Conservation (phyloP, 2,888 invertebrate species). For the Hybos culiciformis region DNA sequence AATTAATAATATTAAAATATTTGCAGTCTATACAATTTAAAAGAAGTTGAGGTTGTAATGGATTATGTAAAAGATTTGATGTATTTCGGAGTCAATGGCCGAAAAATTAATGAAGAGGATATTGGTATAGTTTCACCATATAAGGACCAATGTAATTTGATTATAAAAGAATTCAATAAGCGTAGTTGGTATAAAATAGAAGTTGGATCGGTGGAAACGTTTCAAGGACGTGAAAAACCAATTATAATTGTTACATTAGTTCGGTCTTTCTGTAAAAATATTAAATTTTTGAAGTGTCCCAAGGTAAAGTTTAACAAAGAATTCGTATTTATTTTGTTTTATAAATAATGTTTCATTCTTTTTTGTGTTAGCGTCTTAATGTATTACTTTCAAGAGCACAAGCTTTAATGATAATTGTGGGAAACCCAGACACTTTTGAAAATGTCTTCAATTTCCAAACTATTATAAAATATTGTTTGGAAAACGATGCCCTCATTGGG, state of each 20-base stretch:
- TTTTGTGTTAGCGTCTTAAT: constrained; percentile 42
- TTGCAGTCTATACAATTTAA: constrained; percentile 43
- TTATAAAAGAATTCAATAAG: constrained; percentile 26
- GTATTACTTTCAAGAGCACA: constrained; percentile 50
- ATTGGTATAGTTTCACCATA: constrained; percentile 50
- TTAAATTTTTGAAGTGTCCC: constrained; percentile 27
- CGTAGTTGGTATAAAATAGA: constrained; percentile 38
- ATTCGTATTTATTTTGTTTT: not conserved
- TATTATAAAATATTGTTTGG: constrained; percentile 24
- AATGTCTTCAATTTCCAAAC: constrained; percentile 22
- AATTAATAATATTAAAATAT: no score
- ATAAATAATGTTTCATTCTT: constrained; percentile 1
- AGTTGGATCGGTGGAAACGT: constrained; percentile 74
- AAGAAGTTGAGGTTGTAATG: constrained; percentile 44
- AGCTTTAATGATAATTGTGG: constrained; percentile 43
- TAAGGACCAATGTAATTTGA: constrained; percentile 33
- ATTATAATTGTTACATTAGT: constrained; percentile 74
- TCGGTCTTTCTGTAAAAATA: constrained; percentile 39
- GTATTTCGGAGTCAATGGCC: constrained; percentile 35
- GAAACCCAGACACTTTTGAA: constrained; percentile 34
- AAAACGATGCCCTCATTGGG: constrained; percentile 19
- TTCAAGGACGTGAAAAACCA: constrained; percentile 74
- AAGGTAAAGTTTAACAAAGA: constrained; percentile 22
- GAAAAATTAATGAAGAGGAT: constrained; percentile 34
- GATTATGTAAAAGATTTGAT: constrained; percentile 43